These are phyloP conservation scores for Deroptyus accipitrinus DNA, from an alignment of 2,113 vertebrate genomes.

Conservation along the genomic window DNA sequence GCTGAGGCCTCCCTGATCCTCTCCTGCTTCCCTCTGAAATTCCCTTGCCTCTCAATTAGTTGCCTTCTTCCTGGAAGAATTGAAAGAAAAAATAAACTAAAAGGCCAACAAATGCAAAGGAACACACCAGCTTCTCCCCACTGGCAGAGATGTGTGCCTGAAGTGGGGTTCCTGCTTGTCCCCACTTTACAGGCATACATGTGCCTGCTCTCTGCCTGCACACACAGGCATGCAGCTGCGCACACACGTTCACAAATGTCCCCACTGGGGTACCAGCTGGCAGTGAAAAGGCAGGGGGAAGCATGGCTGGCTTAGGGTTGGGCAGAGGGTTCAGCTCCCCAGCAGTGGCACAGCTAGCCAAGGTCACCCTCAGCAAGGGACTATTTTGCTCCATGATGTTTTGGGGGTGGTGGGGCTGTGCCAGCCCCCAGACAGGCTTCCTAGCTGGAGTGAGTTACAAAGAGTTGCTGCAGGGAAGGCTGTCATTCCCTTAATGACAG, in stretches of 20 bases:
- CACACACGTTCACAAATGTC: too few species aligned
- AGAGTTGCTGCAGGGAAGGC: neutral
- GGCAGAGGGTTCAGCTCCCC: neutral
- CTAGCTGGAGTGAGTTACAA: neutral
- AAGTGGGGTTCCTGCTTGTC: neutral
- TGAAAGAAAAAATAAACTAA: neutral
- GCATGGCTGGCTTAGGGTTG: neutral
- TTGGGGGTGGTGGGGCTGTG: neutral
- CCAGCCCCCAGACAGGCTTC: neutral
- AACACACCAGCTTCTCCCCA: accelerated
- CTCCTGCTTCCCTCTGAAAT: neutral
- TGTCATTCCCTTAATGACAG: neutral
- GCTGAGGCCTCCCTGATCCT: neutral
- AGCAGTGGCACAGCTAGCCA: accelerated
- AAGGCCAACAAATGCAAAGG: neutral
- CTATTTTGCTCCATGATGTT: neutral
- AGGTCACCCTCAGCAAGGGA: neutral
- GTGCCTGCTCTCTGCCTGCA: too few species aligned
- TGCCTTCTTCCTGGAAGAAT: neutral
- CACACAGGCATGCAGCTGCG: too few species aligned
- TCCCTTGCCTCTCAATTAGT: neutral
- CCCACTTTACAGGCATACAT: too few species aligned
- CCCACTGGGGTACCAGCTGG: accelerated
- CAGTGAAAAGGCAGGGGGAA: neutral
- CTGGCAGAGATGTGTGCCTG: accelerated